Evolutionary conservation across 2,888 invertebrate genomes (phyloP).

Genomic region (Lydus trimaculatus): DNA sequence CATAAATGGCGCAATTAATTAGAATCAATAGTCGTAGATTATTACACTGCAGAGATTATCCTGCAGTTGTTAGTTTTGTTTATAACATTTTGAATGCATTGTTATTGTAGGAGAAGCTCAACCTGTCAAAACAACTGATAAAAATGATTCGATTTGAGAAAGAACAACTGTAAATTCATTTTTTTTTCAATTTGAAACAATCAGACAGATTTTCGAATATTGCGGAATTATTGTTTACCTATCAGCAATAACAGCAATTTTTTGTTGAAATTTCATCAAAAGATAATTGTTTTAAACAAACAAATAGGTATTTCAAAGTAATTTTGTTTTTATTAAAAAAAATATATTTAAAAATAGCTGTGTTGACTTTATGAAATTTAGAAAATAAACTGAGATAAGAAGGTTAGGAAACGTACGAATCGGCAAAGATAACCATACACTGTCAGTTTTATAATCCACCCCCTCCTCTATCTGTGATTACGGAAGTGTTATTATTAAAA

Average conservation of each 20-base stretch:
- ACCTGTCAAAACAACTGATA: too few relatives aligned
- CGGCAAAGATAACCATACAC: background rate
- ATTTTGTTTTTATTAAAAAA: background rate
- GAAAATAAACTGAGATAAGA: background rate
- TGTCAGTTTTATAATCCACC: too few relatives aligned
- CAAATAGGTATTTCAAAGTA: background rate
- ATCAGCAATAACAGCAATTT: background rate
- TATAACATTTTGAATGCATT: background rate
- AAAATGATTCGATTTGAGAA: too few relatives aligned
- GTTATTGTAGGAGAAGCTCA: background rate
- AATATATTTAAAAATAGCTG: background rate
- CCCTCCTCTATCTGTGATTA: too few relatives aligned
- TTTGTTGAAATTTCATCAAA: background rate
- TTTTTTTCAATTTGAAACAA: too few relatives aligned
- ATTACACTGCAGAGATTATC: conserved; percentile 5
- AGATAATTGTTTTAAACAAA: background rate
- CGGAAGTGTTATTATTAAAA: too few relatives aligned
- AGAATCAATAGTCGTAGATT: conserved; percentile 3
- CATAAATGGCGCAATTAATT: background rate
- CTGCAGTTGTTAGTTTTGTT: background rate
- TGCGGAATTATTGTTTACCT: background rate
- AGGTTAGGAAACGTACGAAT: background rate
- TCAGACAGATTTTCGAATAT: background rate
- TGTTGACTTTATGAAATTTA: background rate
- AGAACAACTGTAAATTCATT: too few relatives aligned